phyloP scores from a whole-genome alignment of 2,888 invertebrate genomes.

The Hydropsyche betteni region DNA sequence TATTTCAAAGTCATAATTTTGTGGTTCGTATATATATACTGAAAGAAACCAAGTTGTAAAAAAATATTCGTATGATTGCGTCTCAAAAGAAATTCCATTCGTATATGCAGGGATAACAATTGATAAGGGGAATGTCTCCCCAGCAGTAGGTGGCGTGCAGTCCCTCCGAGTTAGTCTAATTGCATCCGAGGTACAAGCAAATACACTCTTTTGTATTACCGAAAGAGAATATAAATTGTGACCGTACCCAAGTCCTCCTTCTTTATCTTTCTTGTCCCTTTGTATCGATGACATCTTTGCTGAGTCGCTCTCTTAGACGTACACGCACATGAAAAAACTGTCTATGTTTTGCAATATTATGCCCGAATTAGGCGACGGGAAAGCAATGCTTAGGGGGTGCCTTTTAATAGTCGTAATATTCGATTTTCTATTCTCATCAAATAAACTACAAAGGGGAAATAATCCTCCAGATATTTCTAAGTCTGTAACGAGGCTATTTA shows the following conservation, averaged over 20 bases:
- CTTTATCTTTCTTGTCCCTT: slow-evolving; percentile 14
- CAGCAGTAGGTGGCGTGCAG: background rate
- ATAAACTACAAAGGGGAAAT: too few species aligned
- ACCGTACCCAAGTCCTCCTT: background rate
- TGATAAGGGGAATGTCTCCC: slow-evolving; percentile 14
- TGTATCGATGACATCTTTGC: slow-evolving; percentile 36
- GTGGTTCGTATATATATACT: background rate
- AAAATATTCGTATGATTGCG: slow-evolving; percentile 35
- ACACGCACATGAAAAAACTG: slow-evolving; percentile 1
- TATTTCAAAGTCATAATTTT: too few species aligned
- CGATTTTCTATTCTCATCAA: too few species aligned
- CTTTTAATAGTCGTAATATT: too few species aligned
- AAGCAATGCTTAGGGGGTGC: too few species aligned
- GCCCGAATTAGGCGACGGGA: background rate
- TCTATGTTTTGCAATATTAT: slow-evolving; percentile 4
- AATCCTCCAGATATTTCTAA: too few species aligned
- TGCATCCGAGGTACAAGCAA: slow-evolving; percentile 43
- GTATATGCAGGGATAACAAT: slow-evolving; percentile 25
- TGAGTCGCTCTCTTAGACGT: slow-evolving; percentile 17
- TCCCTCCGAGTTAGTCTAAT: slow-evolving; percentile 38
- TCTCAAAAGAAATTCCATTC: slow-evolving; percentile 26
- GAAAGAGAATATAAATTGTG: slow-evolving; percentile 36
- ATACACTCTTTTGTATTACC: slow-evolving; percentile 44
- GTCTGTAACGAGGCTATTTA: too few species aligned
- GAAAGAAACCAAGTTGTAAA: too few species aligned